A percentile compares a stretch with the other conserved stretches of the same genome.
Evolutionary conservation across 2,113 vertebrate genomes (phyloP).

Genomic region (Phocoena phocoena): DNA sequence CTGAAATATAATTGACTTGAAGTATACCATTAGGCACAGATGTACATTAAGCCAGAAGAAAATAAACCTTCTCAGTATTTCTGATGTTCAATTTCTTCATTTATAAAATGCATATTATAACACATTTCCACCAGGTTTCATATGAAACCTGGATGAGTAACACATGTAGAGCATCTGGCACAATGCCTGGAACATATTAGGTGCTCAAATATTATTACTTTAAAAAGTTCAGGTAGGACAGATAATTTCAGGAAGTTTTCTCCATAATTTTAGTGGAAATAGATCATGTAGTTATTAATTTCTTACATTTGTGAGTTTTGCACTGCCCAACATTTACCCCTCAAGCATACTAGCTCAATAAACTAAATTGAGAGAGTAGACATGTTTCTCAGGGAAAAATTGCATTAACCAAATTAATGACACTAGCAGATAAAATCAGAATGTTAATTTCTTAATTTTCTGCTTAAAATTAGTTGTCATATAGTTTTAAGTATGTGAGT

Average conservation of each 20-base stretch:
- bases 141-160: neutral
- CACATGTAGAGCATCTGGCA: neutral
- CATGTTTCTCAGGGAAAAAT: neutral
- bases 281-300: neutral
- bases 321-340: neutral
- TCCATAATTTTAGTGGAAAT: neutral
- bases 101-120: neutral
- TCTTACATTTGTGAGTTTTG: neutral
- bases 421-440: slow-evolving; percentile 2
- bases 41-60: neutral
- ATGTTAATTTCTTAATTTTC: slow-evolving; percentile 24
- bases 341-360: neutral
- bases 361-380: neutral
- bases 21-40: neutral
- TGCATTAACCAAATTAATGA: neutral
- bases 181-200: neutral
- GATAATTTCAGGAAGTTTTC: neutral
- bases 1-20: neutral
- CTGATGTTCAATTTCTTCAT: neutral
- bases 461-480: slow-evolving; percentile 49
- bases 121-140: neutral
- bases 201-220: neutral
- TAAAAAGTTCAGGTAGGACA: neutral
- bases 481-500: neutral
- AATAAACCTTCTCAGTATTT: neutral